Conservation (phyloP, 1,140 invertebrate genomes). For the Caenorhabditis briggsae region DNA sequence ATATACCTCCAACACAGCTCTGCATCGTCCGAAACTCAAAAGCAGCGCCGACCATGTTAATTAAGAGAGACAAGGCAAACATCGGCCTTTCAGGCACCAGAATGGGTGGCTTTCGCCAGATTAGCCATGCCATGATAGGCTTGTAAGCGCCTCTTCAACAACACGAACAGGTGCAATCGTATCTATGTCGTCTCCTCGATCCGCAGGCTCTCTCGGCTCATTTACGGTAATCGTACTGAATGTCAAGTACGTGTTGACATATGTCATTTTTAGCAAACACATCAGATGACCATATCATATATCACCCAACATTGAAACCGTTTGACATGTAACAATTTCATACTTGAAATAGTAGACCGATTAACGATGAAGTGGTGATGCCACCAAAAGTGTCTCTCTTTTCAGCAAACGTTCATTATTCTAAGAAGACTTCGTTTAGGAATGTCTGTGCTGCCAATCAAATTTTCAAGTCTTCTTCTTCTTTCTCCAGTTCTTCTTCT, state of each 20-base stretch:
- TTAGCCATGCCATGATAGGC: conserved; percentile 55
- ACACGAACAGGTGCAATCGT: conserved; percentile 50
- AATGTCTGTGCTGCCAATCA: conserved; percentile 7
- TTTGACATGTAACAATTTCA: not conserved
- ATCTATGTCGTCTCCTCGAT: not conserved
- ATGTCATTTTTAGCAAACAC: conserved; percentile 51
- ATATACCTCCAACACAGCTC: not conserved
- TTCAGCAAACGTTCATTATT: not conserved
- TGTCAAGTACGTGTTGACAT: conserved; percentile 56
- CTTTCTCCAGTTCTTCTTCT: not conserved
- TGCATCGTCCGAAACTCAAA: conserved; percentile 2
- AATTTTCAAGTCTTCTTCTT: conserved; percentile 32
- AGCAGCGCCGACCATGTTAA: conserved; percentile 49
- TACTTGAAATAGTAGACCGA: not conserved
- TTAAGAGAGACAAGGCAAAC: conserved; percentile 54
- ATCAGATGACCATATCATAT: conserved; percentile 40
- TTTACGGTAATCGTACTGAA: conserved; percentile 51
- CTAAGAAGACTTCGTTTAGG: not conserved
- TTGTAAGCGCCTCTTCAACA: conserved; percentile 53
- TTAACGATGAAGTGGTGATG: not conserved
- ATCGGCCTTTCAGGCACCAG: not conserved
- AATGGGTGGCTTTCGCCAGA: conserved; percentile 39
- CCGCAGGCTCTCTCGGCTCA: not conserved
- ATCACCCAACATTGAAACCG: not conserved
- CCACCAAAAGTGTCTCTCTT: not conserved